Evolutionary conservation across 2,113 vertebrate genomes (phyloP).

Genomic region (Nothoprocta perdicaria): DNA sequence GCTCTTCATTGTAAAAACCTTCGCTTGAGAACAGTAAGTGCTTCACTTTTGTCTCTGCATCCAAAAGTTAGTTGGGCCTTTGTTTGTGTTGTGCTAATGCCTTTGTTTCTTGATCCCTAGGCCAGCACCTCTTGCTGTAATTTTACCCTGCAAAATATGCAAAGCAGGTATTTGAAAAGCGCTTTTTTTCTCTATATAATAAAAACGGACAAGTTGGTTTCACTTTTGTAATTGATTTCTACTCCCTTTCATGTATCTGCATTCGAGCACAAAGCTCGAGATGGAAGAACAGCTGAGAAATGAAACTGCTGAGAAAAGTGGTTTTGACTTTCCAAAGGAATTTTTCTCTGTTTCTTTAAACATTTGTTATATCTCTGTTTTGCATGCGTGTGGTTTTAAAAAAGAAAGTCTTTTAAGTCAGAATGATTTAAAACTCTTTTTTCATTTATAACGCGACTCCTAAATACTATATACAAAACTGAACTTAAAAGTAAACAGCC

Average conservation of each 20-base stretch:
- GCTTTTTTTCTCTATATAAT: not conserved
- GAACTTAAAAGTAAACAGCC: not conserved
- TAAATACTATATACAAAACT: not conserved
- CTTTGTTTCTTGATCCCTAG: not conserved
- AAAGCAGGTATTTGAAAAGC: not conserved
- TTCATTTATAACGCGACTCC: not conserved
- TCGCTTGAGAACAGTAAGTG: not conserved
- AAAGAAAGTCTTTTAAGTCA: not conserved
- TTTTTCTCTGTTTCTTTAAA: not conserved
- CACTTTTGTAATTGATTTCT: conserved; percentile 7
- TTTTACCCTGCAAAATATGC: not conserved
- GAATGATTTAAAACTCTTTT: not conserved
- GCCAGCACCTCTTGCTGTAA: not conserved
- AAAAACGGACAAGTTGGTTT: not conserved
- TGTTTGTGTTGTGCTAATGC: conserved; percentile 23
- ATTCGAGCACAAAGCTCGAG: not conserved
- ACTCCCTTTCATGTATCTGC: not conserved
- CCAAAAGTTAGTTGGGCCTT: not conserved
- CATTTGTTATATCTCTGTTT: not conserved
- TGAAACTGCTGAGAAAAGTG: not conserved
- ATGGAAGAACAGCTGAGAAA: conserved; percentile 18
- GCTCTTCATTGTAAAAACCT: not conserved
- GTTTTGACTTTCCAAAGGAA: not conserved
- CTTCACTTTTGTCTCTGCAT: not conserved
- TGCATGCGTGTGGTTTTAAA: not conserved